These are phyloP conservation scores for Chinchilla lanigera DNA, from an alignment of 2,113 vertebrate genomes.

Conservation along the genomic window DNA sequence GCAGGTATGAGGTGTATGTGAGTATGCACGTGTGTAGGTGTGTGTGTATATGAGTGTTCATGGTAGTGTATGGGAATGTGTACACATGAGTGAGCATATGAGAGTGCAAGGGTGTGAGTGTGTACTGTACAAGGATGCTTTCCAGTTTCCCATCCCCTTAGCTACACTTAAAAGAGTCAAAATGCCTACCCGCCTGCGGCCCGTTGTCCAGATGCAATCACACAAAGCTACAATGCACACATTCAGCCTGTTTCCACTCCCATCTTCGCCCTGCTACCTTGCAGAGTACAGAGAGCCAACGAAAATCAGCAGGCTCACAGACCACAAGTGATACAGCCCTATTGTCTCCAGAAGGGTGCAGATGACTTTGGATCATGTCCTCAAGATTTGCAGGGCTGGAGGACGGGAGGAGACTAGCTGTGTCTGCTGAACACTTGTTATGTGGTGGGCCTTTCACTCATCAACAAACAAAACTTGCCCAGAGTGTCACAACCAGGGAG, in stretches of 20 bases:
- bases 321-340: rapidly evolving
- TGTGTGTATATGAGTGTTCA: background rate
- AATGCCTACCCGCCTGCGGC: background rate
- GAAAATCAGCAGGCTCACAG: background rate
- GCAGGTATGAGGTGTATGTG: background rate
- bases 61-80: too few relatives aligned
- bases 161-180: background rate
- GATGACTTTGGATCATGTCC: background rate
- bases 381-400: background rate
- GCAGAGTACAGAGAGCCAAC: background rate
- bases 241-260: background rate
- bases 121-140: background rate
- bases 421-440: background rate
- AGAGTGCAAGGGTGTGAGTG: background rate
- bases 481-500: background rate
- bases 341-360: background rate
- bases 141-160: background rate
- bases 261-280: background rate
- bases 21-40: background rate
- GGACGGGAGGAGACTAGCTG: background rate
- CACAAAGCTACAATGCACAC: background rate
- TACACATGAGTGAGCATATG: too few relatives aligned
- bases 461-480: background rate
- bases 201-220: background rate
- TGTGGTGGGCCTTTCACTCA: background rate